Base-by-base conservation (phyloP, 2,797 vertebrate species). In the Gallinago stenura region DNA sequence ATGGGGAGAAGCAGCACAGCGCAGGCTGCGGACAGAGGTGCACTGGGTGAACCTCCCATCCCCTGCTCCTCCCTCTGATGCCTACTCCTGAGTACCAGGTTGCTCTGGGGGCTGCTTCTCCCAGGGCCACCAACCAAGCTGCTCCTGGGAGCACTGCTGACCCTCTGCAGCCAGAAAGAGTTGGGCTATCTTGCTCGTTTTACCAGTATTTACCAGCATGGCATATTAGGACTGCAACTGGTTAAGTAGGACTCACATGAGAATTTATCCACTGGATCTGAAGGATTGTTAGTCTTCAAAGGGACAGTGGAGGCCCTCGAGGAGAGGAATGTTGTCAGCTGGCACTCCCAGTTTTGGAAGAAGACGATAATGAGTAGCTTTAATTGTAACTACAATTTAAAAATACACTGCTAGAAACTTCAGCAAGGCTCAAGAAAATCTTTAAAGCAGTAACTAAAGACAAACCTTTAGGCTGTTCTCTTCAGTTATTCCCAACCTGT, bases 401-500 rank as follows among this genome's bases (percentile, higher is more conserved):
- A 69, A 95, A 70, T 26, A 75, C 70, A 41, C 61, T 89, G 15
- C 19, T 93, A 77, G 88, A 76, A 90, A 72, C 26, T 57, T 78
- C 3, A 72, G 13, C 24, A 83, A 72, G 41, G 37, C 3, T 1
- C 4, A 54, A 70, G 16, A 71, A 92, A 75, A 45, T 4, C 68
- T 41, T 72, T 77, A 65, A 95, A 58, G 43, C 68, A 61, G 18
- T 89, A 84, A 87, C 28, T 94, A 53, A 92, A 88, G 72, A 86
- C 14, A 92, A 61, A 76, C 30, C 43, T 92, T 89, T 68, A 77
- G 41, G 45, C 35, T 78, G 24, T 87, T 90, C 81, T 78, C 86
- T 97, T 83, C 41, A 66, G 3, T 79, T 93, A 19, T 77, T 96
- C 85, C 92, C 89, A 96, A 72, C 45, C 28, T 45, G 75, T 95